Base-by-base conservation (phyloP, 1,140 invertebrate species). In the Bombus impatiens region DNA sequence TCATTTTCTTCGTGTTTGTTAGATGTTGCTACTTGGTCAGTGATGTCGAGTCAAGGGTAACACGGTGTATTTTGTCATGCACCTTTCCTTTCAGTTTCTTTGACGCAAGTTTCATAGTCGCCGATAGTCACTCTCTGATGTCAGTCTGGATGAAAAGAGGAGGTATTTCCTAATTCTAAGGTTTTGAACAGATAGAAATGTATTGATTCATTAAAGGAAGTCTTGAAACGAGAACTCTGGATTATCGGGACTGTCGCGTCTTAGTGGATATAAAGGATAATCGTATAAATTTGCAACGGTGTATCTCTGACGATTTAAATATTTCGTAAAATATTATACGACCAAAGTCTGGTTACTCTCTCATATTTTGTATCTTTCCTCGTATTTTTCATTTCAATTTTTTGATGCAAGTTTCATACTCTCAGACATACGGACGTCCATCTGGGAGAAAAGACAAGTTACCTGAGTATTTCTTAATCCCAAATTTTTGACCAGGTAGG, bases 41-140 rank as follows among this genome's bases (percentile, higher is more conserved):
- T 70, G 72, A 68, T 67, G 70, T 13, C n/a, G 47, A 81, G 84
- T 89, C 87, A 86, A 89, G 47, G 78, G 76, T 88, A 76, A 37
- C 25, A 22, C 9, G 13, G 35, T 59, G 37, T 84, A 84, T 74
- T 42, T 59, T 59, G 28, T 59, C 57, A 10, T 9, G 8, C 25
- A 10, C 3, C 9, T 59, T 28, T 10, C 10, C 10, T 28, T 13
- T 4, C 10, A n/a, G 25, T 62, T 22, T 8, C 18, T 53, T 53
- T 22, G 5, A 22, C 47, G 18, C 18, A 22, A 53, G 47, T 22
- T n/a, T 62, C 12, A 1, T 13, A 28, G 25, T 25, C 9, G 57
- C 0, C 28, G 6, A 57, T 57, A 57, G 53, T 57, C 57, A 28
- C 3, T 13, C 4, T 62, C 10, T 13, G 28, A 62, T n/a, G 28